Evolutionary conservation across 2,888 invertebrate genomes (phyloP), one percentile per base, ranked within the genome.

Genomic region (Rotaria macrura): DNA sequence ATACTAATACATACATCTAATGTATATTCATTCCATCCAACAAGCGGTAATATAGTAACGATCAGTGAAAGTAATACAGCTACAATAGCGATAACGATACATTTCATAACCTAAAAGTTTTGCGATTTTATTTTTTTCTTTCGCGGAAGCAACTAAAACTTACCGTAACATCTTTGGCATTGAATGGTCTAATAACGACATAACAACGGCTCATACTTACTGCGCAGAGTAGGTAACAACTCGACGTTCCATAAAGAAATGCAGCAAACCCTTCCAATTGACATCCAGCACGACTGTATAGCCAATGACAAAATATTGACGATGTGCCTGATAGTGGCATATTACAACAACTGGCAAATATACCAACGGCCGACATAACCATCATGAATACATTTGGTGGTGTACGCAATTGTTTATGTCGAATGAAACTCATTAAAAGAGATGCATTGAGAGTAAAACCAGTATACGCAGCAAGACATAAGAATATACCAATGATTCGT

Each of bases 1-100:
- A n/a, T n/a, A n/a, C n/a, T n/a, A 10, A 17, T 65, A 65, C 40
- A 2, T 10, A 40, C 74, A 25, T 74, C 74, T 3, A 74, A 9
- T 9, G 74, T 74, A 43, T 40, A 74, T 74, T 74, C 74, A 74
- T 74, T 74, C 74, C 74, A 74, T 25, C 74, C 74, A 25, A 74
- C 74, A 23, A 74, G 14, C 25, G 74, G 74, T 25, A 38, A 38
- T 43, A 74, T 40, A 40, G 74, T 74, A 2, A 2, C 23, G 25
- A 43, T 2, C 0, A 74, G 20, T 74, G 74, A 14, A 43, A 74
- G 10, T 7, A 74, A 40, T 40, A 40, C 9, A 10, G 74, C 74
- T 2, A 25, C n/a, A 12, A 7, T 23, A 2, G 40, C 6, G 17
- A 40, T 40, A 25, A 74, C 5, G 12, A 43, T 10, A 17, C 74